Evolutionary conservation across 2,113 vertebrate species (phyloP).

Genomic region (Platysternon megacephalum): DNA sequence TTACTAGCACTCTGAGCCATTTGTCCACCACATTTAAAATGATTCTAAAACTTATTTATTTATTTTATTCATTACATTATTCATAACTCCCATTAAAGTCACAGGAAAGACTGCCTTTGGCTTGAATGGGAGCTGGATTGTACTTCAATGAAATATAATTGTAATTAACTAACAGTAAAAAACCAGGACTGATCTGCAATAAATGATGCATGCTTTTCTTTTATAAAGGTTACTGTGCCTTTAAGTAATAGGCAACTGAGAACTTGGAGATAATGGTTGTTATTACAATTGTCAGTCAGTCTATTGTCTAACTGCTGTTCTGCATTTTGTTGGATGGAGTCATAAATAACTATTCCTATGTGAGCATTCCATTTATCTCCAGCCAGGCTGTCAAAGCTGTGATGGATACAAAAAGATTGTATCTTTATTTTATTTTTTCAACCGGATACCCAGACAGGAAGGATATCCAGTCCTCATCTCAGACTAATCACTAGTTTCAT

Average conservation of each 20-base stretch:
- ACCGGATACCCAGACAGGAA: constrained; percentile 23
- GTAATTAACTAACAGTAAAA: background rate
- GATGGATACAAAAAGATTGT: constrained; percentile 67
- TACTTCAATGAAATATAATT: background rate
- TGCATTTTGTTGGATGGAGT: constrained; percentile 55
- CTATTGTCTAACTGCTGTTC: constrained; percentile 61
- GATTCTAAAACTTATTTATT: background rate
- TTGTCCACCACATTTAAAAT: background rate
- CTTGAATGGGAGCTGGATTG: background rate
- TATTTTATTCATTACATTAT: too few species aligned
- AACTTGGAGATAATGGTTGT: constrained; percentile 59
- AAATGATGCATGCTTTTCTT: background rate
- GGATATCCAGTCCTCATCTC: constrained; percentile 14
- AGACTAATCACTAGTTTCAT: constrained; percentile 19
- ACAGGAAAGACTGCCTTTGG: background rate
- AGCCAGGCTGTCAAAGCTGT: constrained; percentile 75
- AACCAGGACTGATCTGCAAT: background rate
- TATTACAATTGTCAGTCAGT: constrained; percentile 63
- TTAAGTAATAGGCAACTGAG: constrained; percentile 12
- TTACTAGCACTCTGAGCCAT: background rate
- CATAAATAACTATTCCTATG: constrained; percentile 56
- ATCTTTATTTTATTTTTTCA: background rate
- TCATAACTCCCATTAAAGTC: background rate
- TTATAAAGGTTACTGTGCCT: background rate
- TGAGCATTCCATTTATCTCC: constrained; percentile 79